phyloP scores from a whole-genome alignment of 2,113 vertebrate genomes.

The Neotragus moschatus region DNA sequence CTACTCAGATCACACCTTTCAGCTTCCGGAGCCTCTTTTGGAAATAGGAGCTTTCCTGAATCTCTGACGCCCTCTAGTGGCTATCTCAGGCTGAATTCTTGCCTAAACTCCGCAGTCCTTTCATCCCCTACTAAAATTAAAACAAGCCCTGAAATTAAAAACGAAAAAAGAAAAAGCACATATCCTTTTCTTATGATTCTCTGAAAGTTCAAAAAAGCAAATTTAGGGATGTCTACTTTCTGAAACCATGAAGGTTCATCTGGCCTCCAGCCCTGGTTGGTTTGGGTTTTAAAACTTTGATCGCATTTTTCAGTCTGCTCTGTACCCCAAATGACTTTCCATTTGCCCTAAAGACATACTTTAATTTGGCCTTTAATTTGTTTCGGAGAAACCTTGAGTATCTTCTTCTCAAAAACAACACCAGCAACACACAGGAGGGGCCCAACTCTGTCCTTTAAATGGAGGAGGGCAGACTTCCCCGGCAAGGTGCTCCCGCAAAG shows the following conservation, averaged over 20 bases:
- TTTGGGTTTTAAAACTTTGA: not conserved
- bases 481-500: not conserved
- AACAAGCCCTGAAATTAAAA: not conserved
- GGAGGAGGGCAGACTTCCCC: not conserved
- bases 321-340: not conserved
- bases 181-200: not conserved
- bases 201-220: not conserved
- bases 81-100: not conserved
- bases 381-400: not conserved
- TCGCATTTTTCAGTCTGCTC: not conserved
- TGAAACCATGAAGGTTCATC: not conserved
- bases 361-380: not conserved
- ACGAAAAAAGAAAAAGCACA: not conserved
- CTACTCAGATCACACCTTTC: not conserved
- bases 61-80: slow-evolving; percentile 81
- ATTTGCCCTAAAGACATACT: not conserved
- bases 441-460: not conserved
- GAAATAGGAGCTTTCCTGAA: slow-evolving; percentile 42
- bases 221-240: not conserved
- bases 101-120: not conserved
- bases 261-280: not conserved
- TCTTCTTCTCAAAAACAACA: not conserved
- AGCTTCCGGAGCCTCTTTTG: not conserved
- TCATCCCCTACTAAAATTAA: not conserved
- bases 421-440: not conserved